Evolutionary conservation across 2,113 vertebrate species (phyloP).

Genomic region (Pelmatolapia mariae): DNA sequence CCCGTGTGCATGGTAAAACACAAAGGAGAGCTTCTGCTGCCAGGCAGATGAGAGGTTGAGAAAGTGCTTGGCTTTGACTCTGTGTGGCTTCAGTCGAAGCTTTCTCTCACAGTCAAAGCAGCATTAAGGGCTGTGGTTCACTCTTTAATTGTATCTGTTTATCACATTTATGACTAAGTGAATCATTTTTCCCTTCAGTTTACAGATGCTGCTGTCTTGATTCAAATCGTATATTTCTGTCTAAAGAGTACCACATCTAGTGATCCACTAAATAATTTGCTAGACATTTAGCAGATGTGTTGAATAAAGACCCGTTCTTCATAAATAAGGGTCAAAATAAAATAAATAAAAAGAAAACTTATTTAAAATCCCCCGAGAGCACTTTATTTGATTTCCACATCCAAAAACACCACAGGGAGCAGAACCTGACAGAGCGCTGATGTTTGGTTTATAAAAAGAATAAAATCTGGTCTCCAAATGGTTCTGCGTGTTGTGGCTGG

Average conservation of each 20-base stretch:
- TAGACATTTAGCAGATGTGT: background rate
- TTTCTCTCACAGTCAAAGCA: background rate
- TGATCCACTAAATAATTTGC: background rate
- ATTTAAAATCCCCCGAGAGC: background rate
- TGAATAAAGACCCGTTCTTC: background rate
- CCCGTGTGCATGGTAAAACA: conserved; percentile 28
- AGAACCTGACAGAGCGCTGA: background rate
- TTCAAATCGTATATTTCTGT: background rate
- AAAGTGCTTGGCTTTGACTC: conserved; percentile 21
- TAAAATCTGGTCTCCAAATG: background rate
- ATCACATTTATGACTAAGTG: background rate
- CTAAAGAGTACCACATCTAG: background rate
- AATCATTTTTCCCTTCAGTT: background rate
- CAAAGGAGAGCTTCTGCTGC: conserved; percentile 20
- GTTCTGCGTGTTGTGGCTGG: background rate
- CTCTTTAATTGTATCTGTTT: conserved; percentile 6
- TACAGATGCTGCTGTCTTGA: background rate
- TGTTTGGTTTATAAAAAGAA: conserved; percentile 2
- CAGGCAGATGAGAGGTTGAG: conserved; percentile 37
- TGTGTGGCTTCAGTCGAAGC: conserved; percentile 1
- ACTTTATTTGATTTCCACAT: conserved; percentile 6
- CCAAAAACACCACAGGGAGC: background rate
- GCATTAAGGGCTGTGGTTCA: background rate
- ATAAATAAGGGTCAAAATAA: background rate
- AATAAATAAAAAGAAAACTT: background rate